phyloP scores from a whole-genome alignment of 30 jellyfish, hydroid and myxozoan genomes.

The Phacellophora camtschatica region DNA sequence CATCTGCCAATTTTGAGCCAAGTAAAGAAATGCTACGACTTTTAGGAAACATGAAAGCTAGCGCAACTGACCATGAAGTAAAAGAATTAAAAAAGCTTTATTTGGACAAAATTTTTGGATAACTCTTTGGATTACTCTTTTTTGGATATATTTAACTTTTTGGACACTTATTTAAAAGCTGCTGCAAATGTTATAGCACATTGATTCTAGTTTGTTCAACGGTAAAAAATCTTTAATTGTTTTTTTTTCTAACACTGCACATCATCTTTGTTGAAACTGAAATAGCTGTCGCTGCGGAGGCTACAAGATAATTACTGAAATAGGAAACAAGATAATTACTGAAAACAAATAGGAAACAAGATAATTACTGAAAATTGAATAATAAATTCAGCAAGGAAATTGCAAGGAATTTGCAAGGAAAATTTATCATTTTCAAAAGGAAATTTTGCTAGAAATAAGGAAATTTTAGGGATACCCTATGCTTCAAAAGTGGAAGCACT shows the following conservation, averaged over 20 bases:
- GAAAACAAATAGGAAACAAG: no score
- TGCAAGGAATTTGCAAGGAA: not conserved
- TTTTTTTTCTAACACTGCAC: not conserved
- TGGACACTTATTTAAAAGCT: no score
- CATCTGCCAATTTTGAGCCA: not conserved
- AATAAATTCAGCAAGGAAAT: no score
- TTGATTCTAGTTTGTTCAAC: no score
- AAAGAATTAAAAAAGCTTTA: not conserved
- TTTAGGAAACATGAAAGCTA: conserved; percentile 35
- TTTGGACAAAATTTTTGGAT: not conserved
- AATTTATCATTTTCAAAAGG: not conserved
- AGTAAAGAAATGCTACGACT: not conserved
- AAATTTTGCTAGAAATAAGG: not conserved
- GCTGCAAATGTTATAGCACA: no score
- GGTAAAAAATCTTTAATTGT: not conserved
- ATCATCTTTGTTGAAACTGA: no score
- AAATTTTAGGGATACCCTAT: not conserved
- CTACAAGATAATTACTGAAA: no score
- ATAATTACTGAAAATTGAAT: no score
- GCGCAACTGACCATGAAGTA: conserved; percentile 51
- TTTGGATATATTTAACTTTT: no score
- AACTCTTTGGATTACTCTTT: not conserved
- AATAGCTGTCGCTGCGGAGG: no score
- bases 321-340: no score
- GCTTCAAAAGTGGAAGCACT: not conserved